Evolutionary conservation across 2,113 vertebrate genomes (phyloP), one percentile per base, ranked within the genome.

Genomic region (Scatophagus argus): DNA sequence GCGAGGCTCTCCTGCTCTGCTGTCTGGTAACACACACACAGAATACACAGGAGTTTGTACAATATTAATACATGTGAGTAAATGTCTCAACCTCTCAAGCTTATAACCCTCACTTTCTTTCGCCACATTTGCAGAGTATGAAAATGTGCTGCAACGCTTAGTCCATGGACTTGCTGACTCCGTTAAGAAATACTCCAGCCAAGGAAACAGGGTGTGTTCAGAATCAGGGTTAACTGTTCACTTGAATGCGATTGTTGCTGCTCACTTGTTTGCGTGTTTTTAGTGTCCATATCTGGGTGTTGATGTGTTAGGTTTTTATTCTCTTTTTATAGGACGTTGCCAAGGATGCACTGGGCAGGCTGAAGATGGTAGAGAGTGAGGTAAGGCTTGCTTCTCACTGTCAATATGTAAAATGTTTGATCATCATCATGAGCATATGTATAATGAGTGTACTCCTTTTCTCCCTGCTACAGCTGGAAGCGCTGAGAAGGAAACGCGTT

Each of bases 321-420:
- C 29, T 73, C 1, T 78, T 70, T 38, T 44, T 29, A 38, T 82
- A 98, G 97, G 97, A 98, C 0, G 95, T 94, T 2, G 97, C 97
- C 6, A 98, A 97, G 87, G 96, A 97, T 55, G 94, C 95, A 0
- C 93, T 97, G 12, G 95, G 95, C 59, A 92, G 96, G 74, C 46
- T 96, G 76, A 97, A 94, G 88, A 92, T 97, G 87, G 96, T 97
- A 11, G 95, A 96, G 82, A 92, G 36, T 0, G 97, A 98, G 95
- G 97, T 97, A 67, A 84, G 88, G 6, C 1, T n/a, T 31, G 44
- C 44, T 39, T 1, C 46, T 12, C 16, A 19, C 60, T 19, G 13
- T 34, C 46, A 41, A 5, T 46, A 23, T 1, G 38, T 38, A 58
- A 25, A 19, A 31, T 34, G 66, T 39, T 75, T 62, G 8, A 25